Base-by-base conservation (phyloP, 37 sponge, comb jelly and placozoan species). In the Halichondria panicea region DNA sequence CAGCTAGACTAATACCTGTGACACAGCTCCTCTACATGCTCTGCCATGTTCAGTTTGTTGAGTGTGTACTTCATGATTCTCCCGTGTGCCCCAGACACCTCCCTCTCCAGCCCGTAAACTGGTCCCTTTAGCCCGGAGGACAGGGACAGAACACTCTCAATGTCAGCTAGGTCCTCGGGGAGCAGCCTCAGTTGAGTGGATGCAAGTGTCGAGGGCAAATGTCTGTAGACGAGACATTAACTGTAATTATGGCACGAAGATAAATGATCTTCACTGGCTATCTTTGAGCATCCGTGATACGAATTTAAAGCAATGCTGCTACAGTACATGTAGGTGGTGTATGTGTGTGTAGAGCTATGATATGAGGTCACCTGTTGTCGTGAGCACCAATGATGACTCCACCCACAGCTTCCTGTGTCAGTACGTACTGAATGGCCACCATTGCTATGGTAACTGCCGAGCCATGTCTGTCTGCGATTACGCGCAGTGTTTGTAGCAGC, bases 41-140 rank as follows among this genome's bases (percentile, higher is more conserved):
- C 25, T 18, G 55, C 75, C 6, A 55, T 18, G 63, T 87, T 75
- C 11, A 81, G 24, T 21, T 70, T 76, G 76, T 81, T 87, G 52
- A 88, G 79, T n/a, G 81, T 81, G 36, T 82, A 88, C 50, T 56
- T 70, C 88, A 88, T 88, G 54, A 88, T 82, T 1, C 45, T 40
- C 15, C 83, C 83, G 41, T 88, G 88, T 9, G 75, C 38, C n/a
- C 88, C 78, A 8, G 36, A 27, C 27, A 25, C 44, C 22, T 76
- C 60, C 44, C 83, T 62, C 88, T 88, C 88, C 37, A 88, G 78
- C 57, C 52, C 83, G 56, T 72, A 88, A 7, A 88, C 82, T 9
- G 43, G 39, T n/a, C 88, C 83, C 19, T 19, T 4, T 7, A 77
- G 77, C 24, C 81, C 81, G 3, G 2, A 25, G 12, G 68, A 30